Percentiles rank a stretch among this genome's conserved stretches.
Evolutionary conservation across 2,113 vertebrate species (phyloP).

Genomic region (Neogobius melanostomus): DNA sequence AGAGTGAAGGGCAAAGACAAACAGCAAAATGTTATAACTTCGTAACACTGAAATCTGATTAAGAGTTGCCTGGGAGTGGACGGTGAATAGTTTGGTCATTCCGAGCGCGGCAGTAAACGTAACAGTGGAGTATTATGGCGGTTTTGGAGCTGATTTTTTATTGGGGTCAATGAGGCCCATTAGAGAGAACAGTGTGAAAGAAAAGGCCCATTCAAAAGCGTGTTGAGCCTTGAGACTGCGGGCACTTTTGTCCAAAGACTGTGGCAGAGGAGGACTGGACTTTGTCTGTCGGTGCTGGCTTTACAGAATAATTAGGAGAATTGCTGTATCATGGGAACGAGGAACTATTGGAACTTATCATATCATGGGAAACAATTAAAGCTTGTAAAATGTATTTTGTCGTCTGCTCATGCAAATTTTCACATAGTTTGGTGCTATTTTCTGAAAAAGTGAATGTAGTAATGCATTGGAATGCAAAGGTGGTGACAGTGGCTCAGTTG

Average conservation of each 20-base stretch:
- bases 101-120: background rate
- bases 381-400: too few relatives aligned
- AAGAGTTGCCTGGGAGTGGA: background rate
- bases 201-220: background rate
- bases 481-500: too few relatives aligned
- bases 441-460: too few relatives aligned
- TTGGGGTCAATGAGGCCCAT: constrained; percentile 9
- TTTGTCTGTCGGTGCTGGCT: background rate
- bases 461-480: too few relatives aligned
- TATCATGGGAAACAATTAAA: too few relatives aligned
- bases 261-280: background rate
- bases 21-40: too few relatives aligned
- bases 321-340: too few relatives aligned
- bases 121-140: constrained; percentile 2
- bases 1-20: background rate
- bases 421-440: too few relatives aligned
- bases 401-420: too few relatives aligned
- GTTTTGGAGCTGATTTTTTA: background rate
- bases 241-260: background rate
- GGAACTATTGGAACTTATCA: too few relatives aligned
- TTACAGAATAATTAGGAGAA: background rate
- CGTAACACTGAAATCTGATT: too few relatives aligned
- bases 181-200: constrained; percentile 2
- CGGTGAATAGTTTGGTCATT: background rate
- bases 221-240: background rate